Evolutionary conservation across 2,113 vertebrate genomes (phyloP).

Genomic region (Scolopax mira): DNA sequence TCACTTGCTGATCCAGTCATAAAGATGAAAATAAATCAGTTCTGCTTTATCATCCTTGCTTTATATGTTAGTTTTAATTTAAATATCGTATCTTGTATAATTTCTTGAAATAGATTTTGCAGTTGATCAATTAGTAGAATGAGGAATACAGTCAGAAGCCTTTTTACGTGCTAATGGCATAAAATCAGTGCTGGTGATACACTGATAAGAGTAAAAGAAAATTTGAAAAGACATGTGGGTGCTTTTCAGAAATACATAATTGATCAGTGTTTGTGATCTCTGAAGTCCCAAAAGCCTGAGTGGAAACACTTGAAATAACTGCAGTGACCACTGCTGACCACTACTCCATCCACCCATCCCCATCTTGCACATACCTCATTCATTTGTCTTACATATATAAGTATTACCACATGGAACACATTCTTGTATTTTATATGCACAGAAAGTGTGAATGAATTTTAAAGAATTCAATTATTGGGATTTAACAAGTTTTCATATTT

Average conservation of each 20-base stretch:
- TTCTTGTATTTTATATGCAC: neutral
- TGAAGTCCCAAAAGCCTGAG: neutral
- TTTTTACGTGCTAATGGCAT: neutral
- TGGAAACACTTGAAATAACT: neutral
- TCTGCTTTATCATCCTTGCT: neutral
- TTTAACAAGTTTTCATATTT: neutral
- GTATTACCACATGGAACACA: neutral
- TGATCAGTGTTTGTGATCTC: neutral
- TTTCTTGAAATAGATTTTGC: neutral
- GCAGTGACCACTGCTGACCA: neutral
- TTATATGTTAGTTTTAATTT: neutral
- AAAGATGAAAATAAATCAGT: neutral
- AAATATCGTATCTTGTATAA: neutral
- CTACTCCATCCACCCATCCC: neutral
- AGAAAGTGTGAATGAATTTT: neutral
- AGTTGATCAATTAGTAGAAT: neutral
- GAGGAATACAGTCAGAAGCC: neutral
- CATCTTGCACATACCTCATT: neutral
- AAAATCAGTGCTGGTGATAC: neutral
- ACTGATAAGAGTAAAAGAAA: neutral
- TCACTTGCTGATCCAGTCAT: neutral
- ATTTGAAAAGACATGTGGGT: neutral
- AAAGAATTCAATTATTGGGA: neutral
- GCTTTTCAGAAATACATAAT: neutral
- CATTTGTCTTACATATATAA: neutral